Base-by-base conservation (phyloP, 2,113 vertebrate genomes). In the Cyanoramphus novaezelandiae region DNA sequence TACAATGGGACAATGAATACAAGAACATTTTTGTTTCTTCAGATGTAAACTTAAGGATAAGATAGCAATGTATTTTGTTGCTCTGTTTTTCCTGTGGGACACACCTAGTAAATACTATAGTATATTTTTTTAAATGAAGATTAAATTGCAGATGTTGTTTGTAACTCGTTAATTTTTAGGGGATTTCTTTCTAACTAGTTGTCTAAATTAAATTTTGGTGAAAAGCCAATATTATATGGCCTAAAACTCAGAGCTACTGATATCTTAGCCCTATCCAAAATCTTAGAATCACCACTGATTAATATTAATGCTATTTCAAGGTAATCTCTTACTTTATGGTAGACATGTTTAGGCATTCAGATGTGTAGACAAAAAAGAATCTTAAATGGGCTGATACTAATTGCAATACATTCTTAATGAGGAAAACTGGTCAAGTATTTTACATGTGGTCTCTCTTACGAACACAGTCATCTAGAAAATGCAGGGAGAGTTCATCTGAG, bases 1-100 rank as follows among this genome's bases (percentile, higher is more conserved):
- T 43, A 93, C 77, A 96, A 88, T 86, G 47, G 72, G 74, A 92
- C 77, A 90, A 91, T 89, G 57, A 68, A 68, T 33, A 17, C 18
- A 71, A 67, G 60, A 83, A 46, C 16, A 29, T 24, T 35, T 70
- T 15, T 41, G 10, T 28, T 90, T 81, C 64, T 75, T 78, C 59
- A 47, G 65, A 71, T 64, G 25, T 93, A 78, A 90, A 96, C 50
- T 37, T 25, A 64, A 95, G 35, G 60, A 46, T 49, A 75, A 81
- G 46, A 68, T 86, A 83, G 20, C 41, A 63, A 75, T n/a, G 27
- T 23, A 31, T 44, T 53, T 17, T 46, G 27, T 84, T 57, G 16
- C 18, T 91, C 13, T 75, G 7, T 44, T 86, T 90, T 67, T 62
- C 64, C 10, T 8, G 12, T 65, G 60, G 29, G 47, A 53, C 55